These are phyloP conservation scores for Oscheius sp. DNA, from an alignment of 2,888 invertebrate species.

Conservation along the genomic window DNA sequence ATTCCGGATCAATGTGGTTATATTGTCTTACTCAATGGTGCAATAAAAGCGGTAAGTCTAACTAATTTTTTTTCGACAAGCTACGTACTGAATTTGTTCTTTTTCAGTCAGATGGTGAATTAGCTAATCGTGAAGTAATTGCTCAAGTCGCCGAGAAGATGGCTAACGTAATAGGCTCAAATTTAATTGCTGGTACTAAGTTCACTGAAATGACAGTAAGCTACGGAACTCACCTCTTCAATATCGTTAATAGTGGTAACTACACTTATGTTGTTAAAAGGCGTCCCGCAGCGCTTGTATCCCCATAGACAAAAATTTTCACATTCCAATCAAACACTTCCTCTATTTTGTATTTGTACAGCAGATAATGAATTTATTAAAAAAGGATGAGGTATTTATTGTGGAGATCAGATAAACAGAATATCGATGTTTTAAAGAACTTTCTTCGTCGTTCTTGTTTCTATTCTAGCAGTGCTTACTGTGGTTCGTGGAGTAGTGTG, in stretches of 20 bases:
- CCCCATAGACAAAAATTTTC: background rate
- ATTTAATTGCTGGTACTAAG: constrained; percentile 6
- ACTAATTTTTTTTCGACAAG: too few relatives aligned
- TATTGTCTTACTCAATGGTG: constrained; percentile 28
- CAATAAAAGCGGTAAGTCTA: constrained; percentile 27
- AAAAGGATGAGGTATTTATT: constrained; percentile 1
- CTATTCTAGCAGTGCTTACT: constrained; percentile 7
- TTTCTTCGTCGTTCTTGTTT: constrained; percentile 25
- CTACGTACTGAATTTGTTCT: background rate
- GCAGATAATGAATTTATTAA: constrained; percentile 10
- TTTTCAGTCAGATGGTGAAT: constrained; percentile 35
- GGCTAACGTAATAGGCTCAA: background rate
- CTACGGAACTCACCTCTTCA: constrained; percentile 15
- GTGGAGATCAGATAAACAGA: background rate
- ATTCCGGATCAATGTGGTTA: constrained; percentile 35
- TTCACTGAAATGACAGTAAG: constrained; percentile 20
- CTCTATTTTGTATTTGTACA: background rate
- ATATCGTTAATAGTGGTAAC: constrained; percentile 27
- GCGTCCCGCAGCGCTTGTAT: background rate
- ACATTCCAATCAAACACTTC: background rate
- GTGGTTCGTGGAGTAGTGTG: background rate
- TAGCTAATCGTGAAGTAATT: constrained; percentile 24
- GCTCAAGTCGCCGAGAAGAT: constrained; percentile 21
- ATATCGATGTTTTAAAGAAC: background rate
- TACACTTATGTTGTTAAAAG: constrained; percentile 30